Evolutionary conservation across 2,113 vertebrate genomes (phyloP), one percentile per base, ranked within the genome.

Genomic region (Scomber colias): DNA sequence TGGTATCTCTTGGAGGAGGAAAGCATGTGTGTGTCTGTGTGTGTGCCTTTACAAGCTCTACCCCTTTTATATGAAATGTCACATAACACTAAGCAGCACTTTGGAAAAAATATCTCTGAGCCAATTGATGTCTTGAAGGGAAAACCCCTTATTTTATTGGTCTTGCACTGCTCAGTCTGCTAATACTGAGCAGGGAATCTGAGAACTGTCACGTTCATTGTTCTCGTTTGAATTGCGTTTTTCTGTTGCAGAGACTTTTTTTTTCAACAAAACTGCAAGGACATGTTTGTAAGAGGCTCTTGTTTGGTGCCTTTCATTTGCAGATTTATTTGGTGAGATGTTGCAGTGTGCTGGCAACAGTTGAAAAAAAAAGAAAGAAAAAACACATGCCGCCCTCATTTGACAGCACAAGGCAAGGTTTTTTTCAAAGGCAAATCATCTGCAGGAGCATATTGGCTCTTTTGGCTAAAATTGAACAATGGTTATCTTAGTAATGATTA

Each of bases 311-410:
- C 62, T 79, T 82, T 82, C 3, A 76, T 79, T 79, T 79, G 66
- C 64, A 54, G 70, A 67, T 85, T 79, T 85, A 51, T 79, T 84
- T 86, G 45, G 45, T 56, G 15, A 70, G 31, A 81, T 71, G 81
- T 86, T 89, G 10, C 84, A 60, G 86, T 77, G 74, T 30, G 12
- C 31, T 56, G 59, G 53, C 44, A 71, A 51, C 40, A 79, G 21
- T 40, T 12, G 55, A 60, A 31, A 63, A 3, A 63, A 3, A 17
- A 14, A 46, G 15, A 45, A 17, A 72, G 72, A 16, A n/a, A 21
- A 45, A 40, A 44, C 73, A 75, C 75, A 85, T 40, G 21, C 13
- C 75, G 71, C 81, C 65, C 63, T 87, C 27, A 57, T 87, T 73
- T 79, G 48, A 74, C 48, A 69, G 67, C 73, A 66, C 45, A 75